Base-by-base conservation (phyloP, 1,140 invertebrate genomes). In the Callitettix versicolor region DNA sequence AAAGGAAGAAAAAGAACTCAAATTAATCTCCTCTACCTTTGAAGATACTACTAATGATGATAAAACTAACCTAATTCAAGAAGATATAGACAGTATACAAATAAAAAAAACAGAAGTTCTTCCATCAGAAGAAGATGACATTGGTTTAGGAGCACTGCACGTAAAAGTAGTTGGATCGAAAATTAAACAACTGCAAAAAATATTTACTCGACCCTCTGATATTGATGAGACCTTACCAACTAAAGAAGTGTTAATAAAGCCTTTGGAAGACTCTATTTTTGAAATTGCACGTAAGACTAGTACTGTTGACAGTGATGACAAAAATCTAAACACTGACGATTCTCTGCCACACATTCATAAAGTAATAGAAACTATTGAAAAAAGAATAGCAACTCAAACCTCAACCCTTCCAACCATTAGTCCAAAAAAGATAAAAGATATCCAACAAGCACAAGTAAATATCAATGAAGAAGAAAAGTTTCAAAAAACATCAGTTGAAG, bases 141-240 rank as follows among this genome's bases (percentile, higher is more conserved):
- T 42, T 9, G 24, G 21, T 21, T 58, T 47, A 41, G 59, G 58
- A 9, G 54, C 56, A 14, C 55, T 53, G 3, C 61, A 60, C 26
- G 54, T 42, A 33, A 60, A 59, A 63, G 62, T 66, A 22, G 67
- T 73, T 43, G 71, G 69, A 21, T 68, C 65, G 15, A 74, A 73
- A 64, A 71, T 74, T 36, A 72, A 72, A 21, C 66, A 73, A 60
- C 58, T 74, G 22, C 71, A 73, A 54, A 71, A 68, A 60, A 66
- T 73, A 51, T 74, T 74, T 59, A 68, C 67, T 9, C 64, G 65
- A 38, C 64, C 66, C 7, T 46, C 59, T 7, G 64, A 66, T 38
- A 53, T 53, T 53, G 54, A 59, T 52, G 52, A 59, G 42, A 26
- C 18, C 1, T 52, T 30, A 30, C 9, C 26, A 30, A 9, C 3